Conservation (phyloP, 2,797 vertebrate genomes). For the Crossoptilon crossoptilon region DNA sequence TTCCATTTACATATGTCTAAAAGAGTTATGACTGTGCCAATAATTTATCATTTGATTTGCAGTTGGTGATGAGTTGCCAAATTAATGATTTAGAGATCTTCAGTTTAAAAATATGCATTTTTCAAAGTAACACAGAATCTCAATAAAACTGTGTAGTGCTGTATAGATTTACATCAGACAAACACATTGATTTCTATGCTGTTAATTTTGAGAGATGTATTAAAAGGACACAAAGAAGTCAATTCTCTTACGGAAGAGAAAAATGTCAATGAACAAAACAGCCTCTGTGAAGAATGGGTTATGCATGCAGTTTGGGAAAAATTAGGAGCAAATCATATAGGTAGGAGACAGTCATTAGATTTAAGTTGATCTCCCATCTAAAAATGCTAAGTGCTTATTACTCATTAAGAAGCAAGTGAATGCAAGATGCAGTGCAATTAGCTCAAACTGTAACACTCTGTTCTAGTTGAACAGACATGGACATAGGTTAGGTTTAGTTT, state of each 20-base stretch:
- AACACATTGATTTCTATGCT: background rate
- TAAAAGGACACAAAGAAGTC: conserved; percentile 35
- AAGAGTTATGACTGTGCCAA: background rate
- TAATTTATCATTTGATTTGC: conserved; percentile 11
- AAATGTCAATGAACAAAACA: background rate
- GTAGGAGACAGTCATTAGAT: background rate
- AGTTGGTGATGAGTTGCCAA: background rate
- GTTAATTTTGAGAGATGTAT: conserved; percentile 1
- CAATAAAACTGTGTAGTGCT: background rate
- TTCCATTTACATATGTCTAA: background rate
- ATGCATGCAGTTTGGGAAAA: background rate
- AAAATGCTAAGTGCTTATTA: background rate
- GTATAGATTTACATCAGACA: conserved; percentile 5
- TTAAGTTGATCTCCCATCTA: background rate
- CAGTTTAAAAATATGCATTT: background rate
- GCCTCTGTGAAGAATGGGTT: background rate
- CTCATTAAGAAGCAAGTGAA: background rate
- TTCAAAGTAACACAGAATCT: conserved; percentile 1
- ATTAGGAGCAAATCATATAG: background rate
- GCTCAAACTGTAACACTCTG: background rate
- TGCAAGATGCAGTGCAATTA: background rate
- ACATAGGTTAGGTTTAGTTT: background rate
- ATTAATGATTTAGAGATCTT: background rate
- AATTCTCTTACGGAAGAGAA: background rate
- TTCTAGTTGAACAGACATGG: background rate